Base-by-base conservation (phyloP, 2,797 vertebrate species). In the Holocentrus rufus region DNA sequence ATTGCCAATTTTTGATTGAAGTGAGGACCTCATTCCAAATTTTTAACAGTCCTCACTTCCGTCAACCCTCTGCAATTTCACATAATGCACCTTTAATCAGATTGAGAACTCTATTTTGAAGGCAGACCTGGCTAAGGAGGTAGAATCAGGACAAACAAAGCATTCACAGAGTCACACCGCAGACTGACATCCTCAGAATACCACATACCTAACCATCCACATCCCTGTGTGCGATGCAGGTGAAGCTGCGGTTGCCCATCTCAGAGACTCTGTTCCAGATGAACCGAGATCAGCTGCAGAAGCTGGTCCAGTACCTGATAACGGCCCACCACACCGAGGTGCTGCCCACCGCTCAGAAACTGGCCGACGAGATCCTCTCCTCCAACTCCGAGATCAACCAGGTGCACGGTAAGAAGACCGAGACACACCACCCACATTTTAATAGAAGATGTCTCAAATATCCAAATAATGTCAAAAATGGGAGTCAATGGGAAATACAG, bases 371-470 rank as follows among this genome's bases (percentile, higher is more conserved):
- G 94, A 99, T 99, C 91, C 96, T 99, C 67, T 99, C 97, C 49
- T 97, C 97, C 85, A 98, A 99, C 94, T 99, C 98, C 1, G 96
- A 99, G 94, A 99, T 99, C 93, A 99, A 99, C 93, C 98, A 99
- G 95, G 97, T 99, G 75, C 98, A 99, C 27, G 98, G 98, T 99
- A 85, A 97, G 96, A 90, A 7, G 18, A 23, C 7, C 15, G 47
- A 50, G 47, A 10, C 14, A 27, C 20, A 15, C 13, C 4, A 15
- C 57, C 18, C 4, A 27, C n/a, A n/a, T n/a, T n/a, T n/a, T n/a
- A n/a, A n/a, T n/a, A n/a, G n/a, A n/a, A n/a, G n/a, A n/a, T 7
- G 2, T 42, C 31, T 27, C 17, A 11, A 17, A 25, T 27, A 44
- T 34, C 25, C 39, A n/a, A n/a, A n/a, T n/a, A n/a, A n/a, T n/a